Conservation (phyloP, 37 sponge, comb jelly and placozoan species). For the Petrosia ficiformis region DNA sequence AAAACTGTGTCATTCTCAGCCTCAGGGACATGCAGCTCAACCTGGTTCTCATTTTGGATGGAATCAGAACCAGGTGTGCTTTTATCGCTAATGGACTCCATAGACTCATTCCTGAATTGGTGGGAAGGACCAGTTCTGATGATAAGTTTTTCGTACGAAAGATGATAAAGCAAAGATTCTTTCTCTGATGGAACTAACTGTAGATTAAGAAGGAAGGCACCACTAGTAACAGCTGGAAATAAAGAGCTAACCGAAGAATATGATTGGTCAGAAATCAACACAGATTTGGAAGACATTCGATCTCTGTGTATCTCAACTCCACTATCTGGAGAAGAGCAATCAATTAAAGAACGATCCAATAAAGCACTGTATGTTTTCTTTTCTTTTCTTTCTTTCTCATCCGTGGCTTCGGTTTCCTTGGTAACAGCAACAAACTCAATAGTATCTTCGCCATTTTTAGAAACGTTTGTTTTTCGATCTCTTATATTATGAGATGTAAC, state of each 20-base stretch:
- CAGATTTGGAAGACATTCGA: background rate
- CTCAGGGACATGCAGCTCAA: background rate
- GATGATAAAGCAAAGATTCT: conserved; percentile 29
- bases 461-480: no score
- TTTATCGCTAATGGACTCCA: no score
- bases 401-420: no score
- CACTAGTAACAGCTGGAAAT: no score
- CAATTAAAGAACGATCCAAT: background rate
- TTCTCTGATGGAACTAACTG: conserved; percentile 6
- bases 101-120: no score
- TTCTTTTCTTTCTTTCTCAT: background rate
- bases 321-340: conserved; percentile 51
- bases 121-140: no score
- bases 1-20: no score
- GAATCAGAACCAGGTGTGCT: background rate
- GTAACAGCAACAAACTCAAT: background rate
- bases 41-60: background rate
- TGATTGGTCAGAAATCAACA: no score
- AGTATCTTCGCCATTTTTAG: background rate
- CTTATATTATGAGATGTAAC: background rate
- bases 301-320: conserved; percentile 31
- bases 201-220: conserved; percentile 40
- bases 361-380: background rate
- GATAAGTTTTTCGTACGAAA: background rate
- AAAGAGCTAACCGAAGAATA: no score